phyloP scores from a whole-genome alignment of 2,888 invertebrate species.

The Ephialtes manifestator region DNA sequence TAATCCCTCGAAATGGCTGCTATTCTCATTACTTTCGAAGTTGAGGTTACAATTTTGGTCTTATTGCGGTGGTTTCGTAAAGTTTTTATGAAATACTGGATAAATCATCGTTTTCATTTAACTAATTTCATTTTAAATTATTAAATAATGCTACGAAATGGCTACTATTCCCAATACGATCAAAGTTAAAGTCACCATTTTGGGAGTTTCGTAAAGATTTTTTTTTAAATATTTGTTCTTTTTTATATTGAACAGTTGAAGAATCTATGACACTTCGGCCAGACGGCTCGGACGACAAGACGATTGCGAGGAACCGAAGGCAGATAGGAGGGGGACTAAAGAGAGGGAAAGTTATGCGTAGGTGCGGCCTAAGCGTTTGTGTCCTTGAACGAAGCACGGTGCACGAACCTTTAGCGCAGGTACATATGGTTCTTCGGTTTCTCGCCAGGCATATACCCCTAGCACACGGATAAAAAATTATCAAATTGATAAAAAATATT shows the following conservation, averaged over 20 bases:
- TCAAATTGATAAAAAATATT: no score
- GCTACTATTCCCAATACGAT: no score
- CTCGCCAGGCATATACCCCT: constrained; percentile 47
- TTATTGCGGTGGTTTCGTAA: no score
- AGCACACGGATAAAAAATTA: not conserved
- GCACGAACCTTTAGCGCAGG: constrained; percentile 65
- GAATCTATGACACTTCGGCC: constrained; percentile 47
- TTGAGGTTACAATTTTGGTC: no score
- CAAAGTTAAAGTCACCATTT: not conserved
- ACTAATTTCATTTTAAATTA: no score
- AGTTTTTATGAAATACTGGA: no score
- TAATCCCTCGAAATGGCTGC: no score
- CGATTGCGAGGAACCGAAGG: constrained; percentile 34
- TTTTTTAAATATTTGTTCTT: not conserved
- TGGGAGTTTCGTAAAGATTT: not conserved
- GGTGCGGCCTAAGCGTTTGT: constrained; percentile 69
- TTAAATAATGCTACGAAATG: no score
- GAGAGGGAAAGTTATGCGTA: constrained; percentile 71
- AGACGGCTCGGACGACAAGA: constrained; percentile 30
- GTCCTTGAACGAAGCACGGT: constrained; percentile 68
- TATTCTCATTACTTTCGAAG: no score
- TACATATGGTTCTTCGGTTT: constrained; percentile 57
- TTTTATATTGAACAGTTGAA: not conserved
- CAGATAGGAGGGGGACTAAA: constrained; percentile 42
- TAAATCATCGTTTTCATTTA: no score